Evolutionary conservation across 1,140 invertebrate genomes (phyloP).

Genomic region (Kradibia gibbosae): DNA sequence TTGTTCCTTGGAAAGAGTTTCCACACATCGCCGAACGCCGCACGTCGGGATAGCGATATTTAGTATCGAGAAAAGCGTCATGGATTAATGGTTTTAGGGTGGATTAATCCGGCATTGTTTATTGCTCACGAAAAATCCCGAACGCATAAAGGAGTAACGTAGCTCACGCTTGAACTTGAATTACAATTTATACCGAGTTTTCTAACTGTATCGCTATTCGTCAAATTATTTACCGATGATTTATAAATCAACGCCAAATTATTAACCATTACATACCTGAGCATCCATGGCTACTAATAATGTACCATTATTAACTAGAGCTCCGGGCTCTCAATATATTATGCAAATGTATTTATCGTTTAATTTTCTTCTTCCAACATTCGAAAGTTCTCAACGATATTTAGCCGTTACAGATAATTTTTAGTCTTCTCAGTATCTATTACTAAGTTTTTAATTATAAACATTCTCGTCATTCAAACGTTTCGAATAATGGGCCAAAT

Average conservation of each 20-base stretch:
- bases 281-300: neutral
- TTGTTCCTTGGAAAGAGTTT: neutral
- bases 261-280: neutral
- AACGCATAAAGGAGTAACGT: neutral
- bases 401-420: no score
- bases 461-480: no score
- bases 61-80: neutral
- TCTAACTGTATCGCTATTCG: neutral
- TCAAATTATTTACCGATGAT: slow-evolving; percentile 3
- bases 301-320: no score
- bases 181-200: slow-evolving; percentile 20
- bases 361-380: no score
- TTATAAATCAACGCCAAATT: neutral
- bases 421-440: no score
- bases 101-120: slow-evolving; percentile 11
- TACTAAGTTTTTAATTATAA: no score
- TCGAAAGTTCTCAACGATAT: no score
- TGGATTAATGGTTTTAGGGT: slow-evolving; percentile 6
- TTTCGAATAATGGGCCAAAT: no score
- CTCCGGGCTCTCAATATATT: no score
- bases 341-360: no score
- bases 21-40: neutral
- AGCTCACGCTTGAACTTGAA: slow-evolving; percentile 16
- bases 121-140: neutral
- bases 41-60: neutral